These are phyloP conservation scores for Hafferia zeledoni DNA, from an alignment of 2,797 vertebrate genomes.

Conservation along the genomic window DNA sequence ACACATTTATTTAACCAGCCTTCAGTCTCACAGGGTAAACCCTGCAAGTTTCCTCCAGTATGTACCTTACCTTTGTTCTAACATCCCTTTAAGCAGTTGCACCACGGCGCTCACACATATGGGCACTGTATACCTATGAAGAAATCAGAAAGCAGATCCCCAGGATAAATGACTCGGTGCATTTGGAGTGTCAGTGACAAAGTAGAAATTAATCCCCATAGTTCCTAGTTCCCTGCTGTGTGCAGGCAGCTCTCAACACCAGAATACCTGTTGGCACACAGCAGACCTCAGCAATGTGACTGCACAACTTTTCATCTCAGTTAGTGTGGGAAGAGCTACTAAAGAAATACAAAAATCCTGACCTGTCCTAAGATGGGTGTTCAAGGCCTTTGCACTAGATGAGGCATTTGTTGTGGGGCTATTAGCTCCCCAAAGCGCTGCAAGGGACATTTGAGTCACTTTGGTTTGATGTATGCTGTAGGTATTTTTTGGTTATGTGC, in stretches of 20 bases:
- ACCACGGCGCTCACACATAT: neutral
- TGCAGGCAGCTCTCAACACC: neutral
- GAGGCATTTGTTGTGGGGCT: conserved; percentile 34
- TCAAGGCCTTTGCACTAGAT: conserved; percentile 44
- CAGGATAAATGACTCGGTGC: neutral
- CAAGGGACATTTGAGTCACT: conserved; percentile 54
- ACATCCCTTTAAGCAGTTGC: neutral
- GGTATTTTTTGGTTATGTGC: conserved; percentile 72
- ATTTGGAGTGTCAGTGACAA: conserved; percentile 41
- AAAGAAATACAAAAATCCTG: neutral
- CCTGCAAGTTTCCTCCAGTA: neutral
- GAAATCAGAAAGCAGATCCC: conserved; percentile 45
- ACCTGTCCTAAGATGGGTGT: conserved; percentile 20
- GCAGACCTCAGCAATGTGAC: neutral
- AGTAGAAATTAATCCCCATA: conserved; percentile 49
- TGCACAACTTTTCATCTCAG: neutral
- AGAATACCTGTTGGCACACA: neutral
- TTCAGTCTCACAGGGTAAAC: neutral
- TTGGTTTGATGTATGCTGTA: conserved; percentile 58
- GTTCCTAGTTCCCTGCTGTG: neutral
- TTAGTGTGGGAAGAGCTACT: neutral
- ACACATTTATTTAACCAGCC: conserved; percentile 25
- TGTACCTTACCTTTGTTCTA: neutral
- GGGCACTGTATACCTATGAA: neutral
- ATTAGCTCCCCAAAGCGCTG: conserved; percentile 42